Evolutionary conservation across 2,113 vertebrate species (phyloP).

Genomic region (Scomber japonicus): DNA sequence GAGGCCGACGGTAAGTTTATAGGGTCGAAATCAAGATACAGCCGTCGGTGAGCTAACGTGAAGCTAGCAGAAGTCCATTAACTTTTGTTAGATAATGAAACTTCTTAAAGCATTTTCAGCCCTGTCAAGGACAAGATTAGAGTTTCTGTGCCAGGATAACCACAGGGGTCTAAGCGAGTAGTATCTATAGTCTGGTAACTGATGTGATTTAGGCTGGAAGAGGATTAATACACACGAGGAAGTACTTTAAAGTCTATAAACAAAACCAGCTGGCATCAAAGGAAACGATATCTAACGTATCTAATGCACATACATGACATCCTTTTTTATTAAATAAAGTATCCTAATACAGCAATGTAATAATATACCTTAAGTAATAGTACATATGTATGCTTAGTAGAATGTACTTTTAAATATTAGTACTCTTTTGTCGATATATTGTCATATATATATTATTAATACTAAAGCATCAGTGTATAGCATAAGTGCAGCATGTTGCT

Average conservation of each 20-base stretch:
- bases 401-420: too few species aligned
- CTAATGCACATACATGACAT: neutral
- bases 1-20: slow-evolving; percentile 74
- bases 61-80: slow-evolving; percentile 29
- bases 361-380: too few species aligned
- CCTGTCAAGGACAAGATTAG: slow-evolving; percentile 30
- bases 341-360: too few species aligned
- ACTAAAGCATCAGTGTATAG: too few species aligned
- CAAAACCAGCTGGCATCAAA: neutral
- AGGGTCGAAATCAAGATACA: neutral
- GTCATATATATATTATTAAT: too few species aligned
- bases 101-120: neutral
- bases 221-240: slow-evolving; percentile 11
- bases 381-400: too few species aligned
- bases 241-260: neutral
- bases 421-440: too few species aligned
- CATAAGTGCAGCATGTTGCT: too few species aligned
- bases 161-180: slow-evolving; percentile 27
- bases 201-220: neutral
- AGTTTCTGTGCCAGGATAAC: slow-evolving; percentile 22
- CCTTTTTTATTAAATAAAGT: neutral
- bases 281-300: too few species aligned
- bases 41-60: slow-evolving; percentile 7
- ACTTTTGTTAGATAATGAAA: slow-evolving; percentile 3
- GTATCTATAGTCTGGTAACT: too few species aligned